A percentile compares a stretch with the other conserved stretches of the same genome.
Evolutionary conservation across 1,140 invertebrate species (phyloP).

Genomic region (Copidosoma floridanum): DNA sequence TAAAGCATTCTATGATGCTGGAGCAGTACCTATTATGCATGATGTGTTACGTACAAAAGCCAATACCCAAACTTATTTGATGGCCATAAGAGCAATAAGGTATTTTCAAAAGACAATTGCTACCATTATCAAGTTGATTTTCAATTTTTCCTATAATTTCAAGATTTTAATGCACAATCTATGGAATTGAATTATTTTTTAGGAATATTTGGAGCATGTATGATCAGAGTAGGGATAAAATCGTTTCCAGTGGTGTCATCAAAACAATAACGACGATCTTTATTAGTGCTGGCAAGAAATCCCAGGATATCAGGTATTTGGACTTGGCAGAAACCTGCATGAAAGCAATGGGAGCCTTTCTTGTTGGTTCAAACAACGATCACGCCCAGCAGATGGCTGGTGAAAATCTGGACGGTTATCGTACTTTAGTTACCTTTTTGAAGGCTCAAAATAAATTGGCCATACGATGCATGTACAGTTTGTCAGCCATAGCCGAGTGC

Average conservation of each 20-base stretch:
- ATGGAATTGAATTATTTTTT: too few species aligned
- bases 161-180: not conserved
- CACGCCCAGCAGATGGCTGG: constrained; percentile 39
- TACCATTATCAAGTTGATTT: not conserved
- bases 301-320: constrained; percentile 28
- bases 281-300: constrained; percentile 30
- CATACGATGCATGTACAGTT: constrained; percentile 41
- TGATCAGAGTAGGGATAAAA: constrained; percentile 38
- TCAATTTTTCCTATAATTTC: not conserved
- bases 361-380: constrained; percentile 29
- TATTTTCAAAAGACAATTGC: constrained; percentile 16
- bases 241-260: constrained; percentile 37
- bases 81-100: constrained; percentile 46
- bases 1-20: constrained; percentile 38
- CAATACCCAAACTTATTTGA: constrained; percentile 39
- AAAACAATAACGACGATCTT: constrained; percentile 37
- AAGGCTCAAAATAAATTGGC: constrained; percentile 39
- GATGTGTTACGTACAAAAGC: constrained; percentile 33
- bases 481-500: constrained; percentile 43
- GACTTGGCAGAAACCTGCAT: constrained; percentile 43
- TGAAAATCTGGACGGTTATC: constrained; percentile 38
- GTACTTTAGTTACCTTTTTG: constrained; percentile 32
- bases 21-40: constrained; percentile 32
- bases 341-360: constrained; percentile 44
- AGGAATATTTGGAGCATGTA: constrained; percentile 47